These are phyloP conservation scores for Umimayanthus chanpuru DNA, from an alignment of 92 coral and sea anemone species.

Conservation along the genomic window DNA sequence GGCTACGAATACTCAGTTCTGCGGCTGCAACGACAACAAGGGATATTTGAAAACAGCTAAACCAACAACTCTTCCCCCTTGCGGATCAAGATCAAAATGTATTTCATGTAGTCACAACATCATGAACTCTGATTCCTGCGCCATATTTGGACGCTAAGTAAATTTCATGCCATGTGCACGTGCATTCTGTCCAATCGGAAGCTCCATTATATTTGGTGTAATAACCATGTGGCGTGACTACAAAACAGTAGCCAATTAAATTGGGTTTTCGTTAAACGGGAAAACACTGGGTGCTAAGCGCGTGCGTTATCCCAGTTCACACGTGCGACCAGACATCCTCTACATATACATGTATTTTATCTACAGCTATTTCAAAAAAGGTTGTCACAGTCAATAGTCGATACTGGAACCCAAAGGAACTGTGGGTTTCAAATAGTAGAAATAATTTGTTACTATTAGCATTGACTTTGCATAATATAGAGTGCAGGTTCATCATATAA, in stretches of 20 bases:
- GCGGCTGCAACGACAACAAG: background rate
- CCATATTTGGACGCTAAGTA: background rate
- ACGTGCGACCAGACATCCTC: too few species aligned
- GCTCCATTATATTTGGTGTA: background rate
- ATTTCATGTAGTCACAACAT: background rate
- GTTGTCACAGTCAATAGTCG: too few species aligned
- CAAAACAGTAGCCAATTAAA: background rate
- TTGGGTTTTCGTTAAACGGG: background rate
- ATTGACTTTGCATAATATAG: too few species aligned
- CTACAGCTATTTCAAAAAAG: too few species aligned
- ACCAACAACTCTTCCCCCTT: background rate
- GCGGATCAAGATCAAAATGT: too few species aligned
- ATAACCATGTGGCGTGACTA: background rate
- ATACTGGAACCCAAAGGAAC: too few species aligned
- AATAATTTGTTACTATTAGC: too few species aligned
- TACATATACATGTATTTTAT: too few species aligned
- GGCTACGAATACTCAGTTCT: background rate
- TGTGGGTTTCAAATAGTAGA: too few species aligned
- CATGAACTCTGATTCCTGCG: background rate
- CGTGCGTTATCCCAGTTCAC: too few species aligned
- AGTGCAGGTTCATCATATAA: too few species aligned
- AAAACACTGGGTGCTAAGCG: background rate
- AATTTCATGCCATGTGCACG: slow-evolving; percentile 9
- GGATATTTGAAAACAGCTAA: background rate
- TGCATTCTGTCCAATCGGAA: background rate